A percentile compares a stretch with the other conserved stretches of the same genome.
Conservation (phyloP, 2,888 invertebrate species). For the Monoplex corrugatus region DNA sequence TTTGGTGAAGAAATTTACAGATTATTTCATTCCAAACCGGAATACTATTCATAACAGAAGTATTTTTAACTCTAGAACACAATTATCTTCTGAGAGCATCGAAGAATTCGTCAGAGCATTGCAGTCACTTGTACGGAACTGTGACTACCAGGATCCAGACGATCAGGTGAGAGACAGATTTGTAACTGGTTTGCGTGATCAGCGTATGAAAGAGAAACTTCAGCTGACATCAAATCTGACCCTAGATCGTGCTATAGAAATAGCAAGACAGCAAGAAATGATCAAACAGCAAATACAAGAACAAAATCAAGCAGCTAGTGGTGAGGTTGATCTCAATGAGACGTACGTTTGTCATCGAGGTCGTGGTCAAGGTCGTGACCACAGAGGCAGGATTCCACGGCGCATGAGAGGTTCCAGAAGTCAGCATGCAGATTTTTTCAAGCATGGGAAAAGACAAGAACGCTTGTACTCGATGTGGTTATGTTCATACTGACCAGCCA, state of each 20-base stretch:
- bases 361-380: not conserved
- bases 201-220: not conserved
- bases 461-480: not conserved
- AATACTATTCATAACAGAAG: not conserved
- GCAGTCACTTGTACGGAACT: not conserved
- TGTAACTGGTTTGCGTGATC: not conserved
- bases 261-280: not conserved
- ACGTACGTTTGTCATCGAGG: not conserved
- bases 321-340: not conserved
- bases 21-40: not conserved
- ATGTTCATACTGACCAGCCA: not conserved
- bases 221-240: not conserved
- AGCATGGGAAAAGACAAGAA: not conserved
- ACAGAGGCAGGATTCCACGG: not conserved
- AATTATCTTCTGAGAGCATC: conserved; percentile 30
- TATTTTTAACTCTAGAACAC: not conserved
- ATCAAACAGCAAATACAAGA: not conserved
- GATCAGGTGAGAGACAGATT: conserved; percentile 7
- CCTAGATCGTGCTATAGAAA: not conserved
- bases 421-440: not conserved
- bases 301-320: not conserved
- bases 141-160: not conserved
- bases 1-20: not conserved
- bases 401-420: not conserved
- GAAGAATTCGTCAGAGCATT: not conserved